These are phyloP conservation scores for Engraulis encrasicolus DNA, from an alignment of 2,113 vertebrate species.

Conservation along the genomic window DNA sequence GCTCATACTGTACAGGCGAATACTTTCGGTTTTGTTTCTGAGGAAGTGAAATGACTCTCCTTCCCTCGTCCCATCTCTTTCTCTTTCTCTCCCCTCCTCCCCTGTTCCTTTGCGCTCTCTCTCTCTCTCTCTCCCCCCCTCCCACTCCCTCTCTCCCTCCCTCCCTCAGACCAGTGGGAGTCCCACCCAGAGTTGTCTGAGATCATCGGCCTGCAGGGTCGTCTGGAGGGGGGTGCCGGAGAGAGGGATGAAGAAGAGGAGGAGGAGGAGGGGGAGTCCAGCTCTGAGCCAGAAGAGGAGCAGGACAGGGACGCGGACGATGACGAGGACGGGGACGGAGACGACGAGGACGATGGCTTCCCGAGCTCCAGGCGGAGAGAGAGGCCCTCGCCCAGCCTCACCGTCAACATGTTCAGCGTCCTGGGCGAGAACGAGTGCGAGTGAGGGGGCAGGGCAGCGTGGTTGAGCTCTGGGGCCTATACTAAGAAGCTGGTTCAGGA, in stretches of 20 bases:
- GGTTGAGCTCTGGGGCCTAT: too few species aligned
- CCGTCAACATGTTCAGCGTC: conserved; percentile 81
- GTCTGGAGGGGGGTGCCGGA: conserved; percentile 55
- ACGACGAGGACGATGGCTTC: conserved; percentile 76
- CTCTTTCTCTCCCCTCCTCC: neutral
- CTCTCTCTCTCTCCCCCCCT: neutral
- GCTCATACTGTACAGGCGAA: too few species aligned
- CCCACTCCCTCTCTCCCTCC: neutral
- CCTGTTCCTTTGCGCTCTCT: neutral
- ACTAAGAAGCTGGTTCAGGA: too few species aligned
- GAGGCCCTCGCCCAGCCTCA: conserved; percentile 58
- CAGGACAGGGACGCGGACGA: conserved; percentile 85
- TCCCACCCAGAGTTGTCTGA: conserved; percentile 81
- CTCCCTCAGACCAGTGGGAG: conserved; percentile 80
- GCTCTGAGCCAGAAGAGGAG: conserved; percentile 86
- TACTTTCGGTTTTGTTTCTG: too few species aligned
- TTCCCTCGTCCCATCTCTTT: neutral
- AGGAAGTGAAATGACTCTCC: too few species aligned
- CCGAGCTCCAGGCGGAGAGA: conserved; percentile 46
- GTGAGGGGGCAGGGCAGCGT: too few species aligned
- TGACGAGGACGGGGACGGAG: conserved; percentile 80
- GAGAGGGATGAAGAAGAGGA: conserved; percentile 65
- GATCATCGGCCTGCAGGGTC: conserved; percentile 77
- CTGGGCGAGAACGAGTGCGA: conserved; percentile 84
- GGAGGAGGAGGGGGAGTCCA: conserved; percentile 82